A percentile compares a stretch with the other conserved stretches of the same genome.
phyloP scores from a whole-genome alignment of 2,113 vertebrate species.

The Orcinus orca region DNA sequence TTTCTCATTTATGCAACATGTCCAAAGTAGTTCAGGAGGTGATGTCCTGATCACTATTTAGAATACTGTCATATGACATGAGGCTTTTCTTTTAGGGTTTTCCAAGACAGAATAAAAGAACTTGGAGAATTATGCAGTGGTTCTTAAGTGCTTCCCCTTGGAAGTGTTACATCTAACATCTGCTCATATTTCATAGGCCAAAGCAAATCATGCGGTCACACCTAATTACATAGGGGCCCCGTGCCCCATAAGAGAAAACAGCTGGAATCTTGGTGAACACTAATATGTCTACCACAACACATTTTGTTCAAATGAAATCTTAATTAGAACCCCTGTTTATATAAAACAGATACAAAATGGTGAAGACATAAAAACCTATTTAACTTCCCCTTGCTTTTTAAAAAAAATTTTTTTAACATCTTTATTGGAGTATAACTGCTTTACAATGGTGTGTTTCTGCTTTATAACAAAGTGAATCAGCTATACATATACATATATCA shows the following conservation, averaged over 20 bases:
- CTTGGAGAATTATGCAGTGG: not conserved
- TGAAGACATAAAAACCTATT: not conserved
- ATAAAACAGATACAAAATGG: not conserved
- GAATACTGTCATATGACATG: not conserved
- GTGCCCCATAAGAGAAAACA: not conserved
- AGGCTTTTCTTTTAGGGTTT: not conserved
- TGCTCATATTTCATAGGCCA: not conserved
- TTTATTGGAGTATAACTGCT: no score
- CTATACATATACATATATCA: no score
- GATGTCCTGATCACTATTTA: not conserved
- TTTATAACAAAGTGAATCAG: no score
- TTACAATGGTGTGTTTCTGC: no score
- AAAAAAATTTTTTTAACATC: not conserved
- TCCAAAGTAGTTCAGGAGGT: not conserved
- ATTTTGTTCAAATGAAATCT: not conserved
- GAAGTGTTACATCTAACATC: not conserved
- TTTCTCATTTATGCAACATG: not conserved
- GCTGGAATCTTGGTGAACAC: conserved; percentile 1
- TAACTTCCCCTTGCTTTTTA: not conserved
- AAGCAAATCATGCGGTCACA: not conserved
- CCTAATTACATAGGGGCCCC: not conserved
- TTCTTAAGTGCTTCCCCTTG: not conserved
- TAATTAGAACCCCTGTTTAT: not conserved
- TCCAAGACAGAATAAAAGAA: not conserved
- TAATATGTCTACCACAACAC: not conserved